Percentiles rank a stretch among this genome's conserved stretches.
Conservation (phyloP, 2,888 invertebrate genomes). For the Eilema caniola region DNA sequence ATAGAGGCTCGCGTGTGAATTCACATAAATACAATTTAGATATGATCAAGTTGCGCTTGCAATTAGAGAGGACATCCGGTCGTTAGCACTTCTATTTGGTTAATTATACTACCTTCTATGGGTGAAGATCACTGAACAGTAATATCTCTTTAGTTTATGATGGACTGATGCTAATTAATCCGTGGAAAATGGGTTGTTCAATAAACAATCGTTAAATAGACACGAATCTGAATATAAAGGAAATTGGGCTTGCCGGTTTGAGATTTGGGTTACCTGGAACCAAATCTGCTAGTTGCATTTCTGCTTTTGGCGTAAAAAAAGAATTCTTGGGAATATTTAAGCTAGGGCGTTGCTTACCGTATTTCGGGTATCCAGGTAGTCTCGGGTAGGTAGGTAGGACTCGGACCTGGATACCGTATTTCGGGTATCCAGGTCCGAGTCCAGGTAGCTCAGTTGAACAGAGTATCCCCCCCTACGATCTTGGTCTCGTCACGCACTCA, state of each 20-base stretch:
- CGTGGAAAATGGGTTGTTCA: neutral
- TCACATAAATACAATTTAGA: slow-evolving; percentile 36
- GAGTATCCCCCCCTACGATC: no score
- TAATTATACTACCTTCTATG: slow-evolving; percentile 3
- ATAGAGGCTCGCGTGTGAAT: slow-evolving; percentile 43
- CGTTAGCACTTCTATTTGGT: slow-evolving; percentile 10
- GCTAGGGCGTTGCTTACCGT: no score
- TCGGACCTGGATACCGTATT: no score
- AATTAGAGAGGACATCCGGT: slow-evolving; percentile 24
- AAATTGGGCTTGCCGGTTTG: neutral
- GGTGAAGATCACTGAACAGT: neutral
- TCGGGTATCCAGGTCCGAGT: no score
- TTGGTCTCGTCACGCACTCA: no score
- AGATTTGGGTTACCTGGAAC: neutral
- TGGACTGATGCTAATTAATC: no score
- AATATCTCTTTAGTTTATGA: slow-evolving; percentile 1
- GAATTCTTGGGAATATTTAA: neutral
- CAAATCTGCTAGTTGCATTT: neutral
- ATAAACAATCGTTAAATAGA: neutral
- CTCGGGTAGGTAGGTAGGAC: no score
- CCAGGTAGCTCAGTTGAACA: no score
- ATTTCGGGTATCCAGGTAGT: no score
- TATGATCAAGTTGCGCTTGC: slow-evolving; percentile 32
- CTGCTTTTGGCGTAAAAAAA: neutral
- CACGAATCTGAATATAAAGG: neutral